These are phyloP conservation scores for Lepidocyrtinus sp. DNA, from an alignment of 2,888 invertebrate species.

Conservation along the genomic window DNA sequence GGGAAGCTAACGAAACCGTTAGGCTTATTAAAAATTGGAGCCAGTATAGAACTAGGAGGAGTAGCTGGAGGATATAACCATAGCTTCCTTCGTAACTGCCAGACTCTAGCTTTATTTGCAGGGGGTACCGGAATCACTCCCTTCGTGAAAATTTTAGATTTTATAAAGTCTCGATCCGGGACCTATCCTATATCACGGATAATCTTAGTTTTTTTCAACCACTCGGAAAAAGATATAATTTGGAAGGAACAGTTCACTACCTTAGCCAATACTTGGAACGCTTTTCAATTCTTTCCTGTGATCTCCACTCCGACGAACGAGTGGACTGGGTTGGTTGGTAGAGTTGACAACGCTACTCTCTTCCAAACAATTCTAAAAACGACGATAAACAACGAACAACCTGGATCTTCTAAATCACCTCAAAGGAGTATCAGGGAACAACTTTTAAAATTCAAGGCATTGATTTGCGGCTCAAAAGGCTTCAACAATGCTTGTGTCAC, in stretches of 20 bases:
- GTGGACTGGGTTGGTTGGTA: conserved; percentile 58
- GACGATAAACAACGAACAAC: neutral
- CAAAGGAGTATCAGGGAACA: neutral
- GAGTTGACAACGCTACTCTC: conserved; percentile 46
- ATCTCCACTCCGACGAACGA: conserved; percentile 40
- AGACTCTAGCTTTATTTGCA: conserved; percentile 51
- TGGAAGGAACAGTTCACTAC: conserved; percentile 54
- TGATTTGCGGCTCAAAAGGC: conserved; percentile 58
- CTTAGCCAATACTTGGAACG: conserved; percentile 29
- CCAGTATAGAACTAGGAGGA: conserved; percentile 30
- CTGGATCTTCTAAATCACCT: neutral
- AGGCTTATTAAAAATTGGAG: conserved; percentile 10
- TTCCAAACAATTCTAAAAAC: conserved; percentile 38
- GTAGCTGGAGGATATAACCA: conserved; percentile 38
- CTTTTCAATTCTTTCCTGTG: conserved; percentile 63
- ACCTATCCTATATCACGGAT: conserved; percentile 45
- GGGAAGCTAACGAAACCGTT: conserved; percentile 59
- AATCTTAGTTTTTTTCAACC: conserved; percentile 61
- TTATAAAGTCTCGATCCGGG: conserved; percentile 40
- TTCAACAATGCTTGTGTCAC: conserved; percentile 61
- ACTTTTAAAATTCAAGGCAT: conserved; percentile 50
- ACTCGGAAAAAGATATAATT: conserved; percentile 57
- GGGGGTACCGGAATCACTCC: conserved; percentile 66
- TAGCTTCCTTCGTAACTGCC: conserved; percentile 19
- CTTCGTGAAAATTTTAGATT: conserved; percentile 56